phyloP scores from a whole-genome alignment of 2,888 invertebrate species.

The Acrobasis suavella region DNA sequence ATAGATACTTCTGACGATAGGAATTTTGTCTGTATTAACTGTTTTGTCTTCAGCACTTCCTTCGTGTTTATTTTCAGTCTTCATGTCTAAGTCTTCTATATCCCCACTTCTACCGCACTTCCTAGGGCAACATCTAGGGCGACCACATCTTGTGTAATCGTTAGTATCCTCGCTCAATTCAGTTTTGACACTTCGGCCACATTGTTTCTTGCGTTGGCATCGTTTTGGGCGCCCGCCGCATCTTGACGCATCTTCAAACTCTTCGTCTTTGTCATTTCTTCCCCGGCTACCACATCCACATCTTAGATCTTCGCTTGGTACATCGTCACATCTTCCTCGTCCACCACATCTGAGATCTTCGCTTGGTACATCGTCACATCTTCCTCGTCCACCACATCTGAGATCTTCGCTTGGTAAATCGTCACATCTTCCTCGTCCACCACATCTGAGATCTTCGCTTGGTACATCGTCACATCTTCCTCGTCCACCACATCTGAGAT shows the following conservation, averaged over 20 bases:
- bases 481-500: not conserved
- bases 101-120: no score
- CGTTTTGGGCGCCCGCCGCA: not conserved
- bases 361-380: no score
- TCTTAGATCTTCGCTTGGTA: not conserved
- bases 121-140: no score
- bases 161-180: no score
- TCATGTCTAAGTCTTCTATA: no score
- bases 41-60: no score
- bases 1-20: not conserved
- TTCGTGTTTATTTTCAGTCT: no score
- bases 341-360: not conserved
- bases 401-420: no score
- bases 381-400: no score
- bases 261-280: not conserved
- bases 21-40: no score
- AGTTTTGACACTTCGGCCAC: not conserved
- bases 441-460: not conserved
- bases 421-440: no score
- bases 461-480: not conserved
- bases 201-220: not conserved
- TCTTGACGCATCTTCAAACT: not conserved
- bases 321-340: not conserved
- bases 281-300: not conserved
- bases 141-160: no score